phyloP scores from a whole-genome alignment of 1,140 invertebrate species.

The Venturia canescens region DNA sequence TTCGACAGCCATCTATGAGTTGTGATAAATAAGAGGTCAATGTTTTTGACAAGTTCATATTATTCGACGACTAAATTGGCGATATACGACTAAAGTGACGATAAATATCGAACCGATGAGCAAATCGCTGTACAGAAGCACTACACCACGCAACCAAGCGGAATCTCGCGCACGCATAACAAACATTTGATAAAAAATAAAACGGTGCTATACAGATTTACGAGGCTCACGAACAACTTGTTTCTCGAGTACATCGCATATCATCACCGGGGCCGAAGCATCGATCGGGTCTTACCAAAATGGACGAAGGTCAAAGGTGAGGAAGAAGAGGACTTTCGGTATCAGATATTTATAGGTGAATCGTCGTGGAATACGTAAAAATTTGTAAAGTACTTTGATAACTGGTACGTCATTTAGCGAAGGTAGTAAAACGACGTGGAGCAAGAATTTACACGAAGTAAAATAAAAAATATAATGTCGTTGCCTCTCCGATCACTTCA shows the following conservation, averaged over 20 bases:
- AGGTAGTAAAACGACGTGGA: too few species aligned
- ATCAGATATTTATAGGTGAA: conserved; percentile 3
- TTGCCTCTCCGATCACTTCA: too few species aligned
- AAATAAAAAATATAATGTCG: too few species aligned
- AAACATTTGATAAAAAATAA: conserved; percentile 13
- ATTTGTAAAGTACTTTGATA: neutral
- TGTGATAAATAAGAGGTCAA: too few species aligned
- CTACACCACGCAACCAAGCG: conserved; percentile 17
- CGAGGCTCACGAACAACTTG: conserved; percentile 34
- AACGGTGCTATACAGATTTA: conserved; percentile 33
- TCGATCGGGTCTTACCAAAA: neutral
- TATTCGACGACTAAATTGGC: too few species aligned
- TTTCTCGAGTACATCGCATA: conserved; percentile 21
- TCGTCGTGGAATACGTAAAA: neutral
- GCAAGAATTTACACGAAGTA: too few species aligned
- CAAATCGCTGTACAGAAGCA: neutral
- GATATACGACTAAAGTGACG: neutral
- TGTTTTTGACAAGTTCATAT: too few species aligned
- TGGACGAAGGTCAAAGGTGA: neutral
- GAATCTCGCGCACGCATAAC: conserved; percentile 13
- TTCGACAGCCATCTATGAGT: too few species aligned
- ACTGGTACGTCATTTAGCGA: too few species aligned
- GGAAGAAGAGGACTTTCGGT: neutral
- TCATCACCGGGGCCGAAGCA: conserved; percentile 9
- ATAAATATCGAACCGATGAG: neutral